Evolutionary conservation across 2,113 vertebrate species (phyloP), one percentile per base, ranked within the genome.

Genomic region (Beaufortia kweichowensis): DNA sequence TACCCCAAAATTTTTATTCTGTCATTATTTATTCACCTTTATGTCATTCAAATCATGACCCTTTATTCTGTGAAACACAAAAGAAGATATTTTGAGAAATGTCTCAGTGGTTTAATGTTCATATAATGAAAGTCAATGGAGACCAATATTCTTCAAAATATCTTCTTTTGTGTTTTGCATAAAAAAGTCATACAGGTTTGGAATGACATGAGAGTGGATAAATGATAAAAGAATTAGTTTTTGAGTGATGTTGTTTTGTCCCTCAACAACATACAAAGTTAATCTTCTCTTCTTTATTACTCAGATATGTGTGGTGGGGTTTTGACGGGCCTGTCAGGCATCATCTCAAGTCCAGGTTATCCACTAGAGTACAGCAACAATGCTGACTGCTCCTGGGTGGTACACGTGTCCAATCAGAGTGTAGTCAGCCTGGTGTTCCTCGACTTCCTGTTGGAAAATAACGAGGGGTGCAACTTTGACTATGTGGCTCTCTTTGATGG

Each of bases 391-490:
- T 94, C 73, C 60, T 99, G 97, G 97, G 88, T 91, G 76, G 93
- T 99, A 61, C 92, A 90, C 0, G 93, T 94, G 2, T 83, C 90
- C 0, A 89, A 93, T 3, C 56, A 75, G 0, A 81, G 91, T 0
- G 76, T 91, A 0, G 75, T 99, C 91, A 96, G 91, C 41, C 87
- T 99, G 85, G 91, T 94, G 75, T 99, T 99, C 15, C 26, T 91
- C 4, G 97, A 99, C 91, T 97, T 99, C 88, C 95, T 97, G 84
- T 83, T 99, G 84, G 97, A 99, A 84, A 95, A 94, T 68, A 92
- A 92, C 0, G 93, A 95, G 26, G 92, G 92, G 4, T 99, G 97
- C 28, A 90, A 92, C 75, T 99, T 96, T 0, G 97, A 99, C 87
- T 98, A 95, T 0, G 94, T 99, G 41, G 94, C 95, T 1, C 79